A percentile compares a stretch with the other conserved stretches of the same genome.
Conservation (phyloP, 2,888 invertebrate species). For the Augiades crinisus region DNA sequence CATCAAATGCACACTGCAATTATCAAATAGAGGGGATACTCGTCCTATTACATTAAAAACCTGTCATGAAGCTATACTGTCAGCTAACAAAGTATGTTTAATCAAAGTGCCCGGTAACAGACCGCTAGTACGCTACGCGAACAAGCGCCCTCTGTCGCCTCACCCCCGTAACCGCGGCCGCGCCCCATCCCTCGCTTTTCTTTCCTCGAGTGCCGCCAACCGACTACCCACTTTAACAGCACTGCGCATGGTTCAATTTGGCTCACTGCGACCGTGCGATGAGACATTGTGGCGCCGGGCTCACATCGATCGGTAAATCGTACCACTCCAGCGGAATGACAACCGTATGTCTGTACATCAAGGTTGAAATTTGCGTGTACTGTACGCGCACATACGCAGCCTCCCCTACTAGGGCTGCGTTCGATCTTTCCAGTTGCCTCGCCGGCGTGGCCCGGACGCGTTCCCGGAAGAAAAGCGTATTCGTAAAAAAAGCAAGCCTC, state of each 20-base stretch:
- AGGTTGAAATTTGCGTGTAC: conserved; percentile 40
- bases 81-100: conserved; percentile 38
- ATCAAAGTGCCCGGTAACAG: conserved; percentile 60
- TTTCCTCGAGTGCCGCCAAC: conserved; percentile 31
- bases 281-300: conserved; percentile 44
- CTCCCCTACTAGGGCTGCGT: conserved; percentile 75
- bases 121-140: conserved; percentile 40
- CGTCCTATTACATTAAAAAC: conserved; percentile 4
- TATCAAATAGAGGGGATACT: not conserved
- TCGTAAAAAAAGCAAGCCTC: conserved; percentile 41
- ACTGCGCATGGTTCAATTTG: conserved; percentile 39
- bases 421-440: conserved; percentile 79
- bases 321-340: conserved; percentile 17
- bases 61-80: conserved; percentile 18
- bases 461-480: conserved; percentile 52
- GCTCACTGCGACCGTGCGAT: conserved; percentile 36
- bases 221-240: conserved; percentile 41
- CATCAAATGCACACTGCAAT: not conserved
- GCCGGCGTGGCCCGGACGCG: conserved; percentile 72
- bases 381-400: conserved; percentile 68
- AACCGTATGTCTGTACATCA: conserved; percentile 41
- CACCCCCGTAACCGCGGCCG: conserved; percentile 58
- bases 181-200: conserved; percentile 60
- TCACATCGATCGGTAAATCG: conserved; percentile 44
- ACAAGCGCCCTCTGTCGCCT: conserved; percentile 64